These are phyloP conservation scores for Ictalurus furcatus DNA, from an alignment of 2,113 vertebrate genomes.

Conservation along the genomic window DNA sequence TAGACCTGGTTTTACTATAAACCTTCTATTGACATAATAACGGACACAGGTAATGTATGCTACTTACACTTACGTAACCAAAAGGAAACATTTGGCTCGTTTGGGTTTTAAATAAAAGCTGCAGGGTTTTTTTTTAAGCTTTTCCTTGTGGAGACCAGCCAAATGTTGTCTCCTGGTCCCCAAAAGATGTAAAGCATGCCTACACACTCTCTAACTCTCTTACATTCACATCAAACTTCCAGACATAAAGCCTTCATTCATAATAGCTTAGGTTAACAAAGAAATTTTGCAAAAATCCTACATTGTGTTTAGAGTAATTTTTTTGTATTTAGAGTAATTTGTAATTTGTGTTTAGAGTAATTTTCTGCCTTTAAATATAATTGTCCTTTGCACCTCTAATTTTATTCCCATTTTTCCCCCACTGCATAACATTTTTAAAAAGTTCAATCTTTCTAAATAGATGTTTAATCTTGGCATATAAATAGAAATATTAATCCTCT, in stretches of 20 bases:
- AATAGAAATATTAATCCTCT: constrained; percentile 17
- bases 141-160: neutral
- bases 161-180: neutral
- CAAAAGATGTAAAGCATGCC: neutral
- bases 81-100: neutral
- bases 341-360: neutral
- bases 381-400: neutral
- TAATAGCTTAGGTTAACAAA: neutral
- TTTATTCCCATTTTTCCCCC: neutral
- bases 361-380: neutral
- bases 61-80: neutral
- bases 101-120: neutral
- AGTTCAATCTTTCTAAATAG: neutral
- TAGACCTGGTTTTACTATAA: neutral
- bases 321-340: neutral
- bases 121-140: neutral
- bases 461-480: neutral
- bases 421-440: neutral
- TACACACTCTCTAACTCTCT: neutral
- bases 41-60: neutral
- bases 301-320: neutral
- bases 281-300: neutral
- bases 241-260: neutral
- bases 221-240: neutral
- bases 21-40: neutral